A percentile compares a stretch with the other conserved stretches of the same genome.
Conservation (phyloP, 2,797 vertebrate genomes). For the Pogoniulus pusillus region DNA sequence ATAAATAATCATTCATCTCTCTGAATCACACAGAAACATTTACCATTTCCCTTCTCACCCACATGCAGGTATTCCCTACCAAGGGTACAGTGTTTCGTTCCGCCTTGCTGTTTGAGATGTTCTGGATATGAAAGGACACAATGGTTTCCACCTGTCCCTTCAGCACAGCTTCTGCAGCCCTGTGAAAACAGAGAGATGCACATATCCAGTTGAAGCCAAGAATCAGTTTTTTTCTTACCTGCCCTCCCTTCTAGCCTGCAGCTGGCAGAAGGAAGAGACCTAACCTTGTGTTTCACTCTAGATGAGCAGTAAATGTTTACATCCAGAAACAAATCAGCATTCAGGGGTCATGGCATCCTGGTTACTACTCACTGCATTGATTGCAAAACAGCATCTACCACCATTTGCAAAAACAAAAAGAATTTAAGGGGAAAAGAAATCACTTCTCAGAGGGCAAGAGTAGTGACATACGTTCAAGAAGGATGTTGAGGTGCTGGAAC, state of each 20-base stretch:
- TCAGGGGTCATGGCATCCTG: background rate
- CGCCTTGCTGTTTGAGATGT: conserved; percentile 94
- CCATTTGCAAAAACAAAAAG: background rate
- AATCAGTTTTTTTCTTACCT: conserved; percentile 4
- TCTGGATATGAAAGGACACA: conserved; percentile 97
- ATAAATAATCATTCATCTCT: background rate
- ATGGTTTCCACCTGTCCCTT: conserved; percentile 97
- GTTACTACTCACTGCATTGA: background rate
- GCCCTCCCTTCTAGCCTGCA: background rate
- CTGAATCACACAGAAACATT: background rate
- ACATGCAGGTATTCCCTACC: conserved; percentile 78
- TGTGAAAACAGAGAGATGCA: conserved; percentile 72
- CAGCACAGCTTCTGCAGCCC: conserved; percentile 96
- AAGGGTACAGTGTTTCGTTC: conserved; percentile 91
- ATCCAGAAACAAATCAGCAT: background rate
- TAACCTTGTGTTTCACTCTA: background rate
- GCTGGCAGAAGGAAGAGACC: background rate
- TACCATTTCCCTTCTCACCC: background rate
- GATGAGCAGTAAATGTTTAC: background rate
- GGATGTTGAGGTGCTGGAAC: too few relatives aligned
- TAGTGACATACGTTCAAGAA: too few relatives aligned
- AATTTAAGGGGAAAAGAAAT: too few relatives aligned
- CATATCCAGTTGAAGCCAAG: background rate
- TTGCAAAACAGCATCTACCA: background rate
- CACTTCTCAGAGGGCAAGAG: background rate